Evolutionary conservation across 1,140 invertebrate genomes (phyloP), one percentile per base, ranked within the genome.

Genomic region (Drosophila willistoni): DNA sequence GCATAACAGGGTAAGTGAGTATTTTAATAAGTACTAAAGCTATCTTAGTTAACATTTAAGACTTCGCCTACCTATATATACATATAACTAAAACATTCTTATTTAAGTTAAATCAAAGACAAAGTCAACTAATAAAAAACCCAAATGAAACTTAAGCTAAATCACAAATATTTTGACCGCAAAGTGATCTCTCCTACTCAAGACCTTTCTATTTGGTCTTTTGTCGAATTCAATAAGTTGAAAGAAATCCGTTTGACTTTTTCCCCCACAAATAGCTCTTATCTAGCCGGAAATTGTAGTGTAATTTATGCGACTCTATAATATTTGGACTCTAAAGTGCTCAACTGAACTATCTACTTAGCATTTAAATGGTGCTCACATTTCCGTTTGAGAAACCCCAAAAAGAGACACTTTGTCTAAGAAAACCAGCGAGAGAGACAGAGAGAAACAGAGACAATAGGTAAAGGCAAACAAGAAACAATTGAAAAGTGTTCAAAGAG

Each of bases 291-390:
- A 86, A 86, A 86, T 77, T 57, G 84, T 76, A 71, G 78, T 86
- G 82, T 85, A 85, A 86, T 79, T 85, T 85, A 85, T 81, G 74
- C 82, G 71, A 78, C 62, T 72, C 68, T 44, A 54, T 29, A 63
- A 68, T 33, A 69, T 75, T 64, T 73, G 51, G 66, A 86, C 74
- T 78, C 74, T 54, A 75, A 63, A 71, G 82, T 76, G 73, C 73
- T 73, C 59, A 22, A 47, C 13, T 22, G 25, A 25, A 6, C 34
- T 60, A 65, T 29, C 81, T 86, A 79, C 47, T 85, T 85, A 86
- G 82, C 82, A 85, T 86, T 85, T 85, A 81, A 85, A 85, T 85
- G 79, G 79, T 34, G 63, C 65, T 71, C 75, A 85, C 82, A 86
- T 85, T 85, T 85, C 82, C 82, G 82, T 71, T 77, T 61, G 29